phyloP scores from a whole-genome alignment of 2,888 invertebrate genomes.

The Cryptocephalus moraei region DNA sequence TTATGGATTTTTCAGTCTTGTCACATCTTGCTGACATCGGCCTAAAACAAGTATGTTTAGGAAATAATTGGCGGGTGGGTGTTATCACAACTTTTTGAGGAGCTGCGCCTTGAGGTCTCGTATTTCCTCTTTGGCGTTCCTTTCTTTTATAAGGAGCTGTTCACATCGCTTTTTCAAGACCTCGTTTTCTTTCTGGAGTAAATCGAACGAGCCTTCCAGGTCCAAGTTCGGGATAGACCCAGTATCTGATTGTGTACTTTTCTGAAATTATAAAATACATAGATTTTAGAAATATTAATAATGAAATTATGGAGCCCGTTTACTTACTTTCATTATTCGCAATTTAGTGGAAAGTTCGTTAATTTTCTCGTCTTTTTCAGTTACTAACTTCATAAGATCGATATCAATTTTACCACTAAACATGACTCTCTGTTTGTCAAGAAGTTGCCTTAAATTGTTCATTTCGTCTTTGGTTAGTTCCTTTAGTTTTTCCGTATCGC shows the following conservation, averaged over 20 bases:
- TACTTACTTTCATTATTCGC: conserved; percentile 33
- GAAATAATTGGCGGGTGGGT: background rate
- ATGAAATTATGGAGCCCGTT: background rate
- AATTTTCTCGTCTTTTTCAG: conserved; percentile 39
- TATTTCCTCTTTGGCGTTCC: conserved; percentile 41
- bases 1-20: conserved; percentile 27
- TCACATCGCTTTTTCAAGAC: conserved; percentile 41
- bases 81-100: conserved; percentile 23
- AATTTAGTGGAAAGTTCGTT: conserved; percentile 36
- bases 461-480: conserved; percentile 27
- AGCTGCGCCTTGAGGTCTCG: conserved; percentile 36
- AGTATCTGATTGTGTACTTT: conserved; percentile 15
- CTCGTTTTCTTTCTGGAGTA: conserved; percentile 33
- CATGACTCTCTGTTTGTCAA: conserved; percentile 36
- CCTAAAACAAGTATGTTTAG: conserved; percentile 14
- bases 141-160: conserved; percentile 42
- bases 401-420: conserved; percentile 31
- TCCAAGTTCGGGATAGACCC: conserved; percentile 21
- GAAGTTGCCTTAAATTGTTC: conserved; percentile 33
- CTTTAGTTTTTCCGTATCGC: conserved; percentile 46
- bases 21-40: conserved; percentile 30
- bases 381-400: conserved; percentile 31
- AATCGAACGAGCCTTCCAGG: conserved; percentile 25
- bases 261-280: background rate
- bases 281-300: conserved; percentile 4